These are phyloP conservation scores for Ptychadena robeensis DNA, from an alignment of 2,797 vertebrate genomes.

Conservation along the genomic window DNA sequence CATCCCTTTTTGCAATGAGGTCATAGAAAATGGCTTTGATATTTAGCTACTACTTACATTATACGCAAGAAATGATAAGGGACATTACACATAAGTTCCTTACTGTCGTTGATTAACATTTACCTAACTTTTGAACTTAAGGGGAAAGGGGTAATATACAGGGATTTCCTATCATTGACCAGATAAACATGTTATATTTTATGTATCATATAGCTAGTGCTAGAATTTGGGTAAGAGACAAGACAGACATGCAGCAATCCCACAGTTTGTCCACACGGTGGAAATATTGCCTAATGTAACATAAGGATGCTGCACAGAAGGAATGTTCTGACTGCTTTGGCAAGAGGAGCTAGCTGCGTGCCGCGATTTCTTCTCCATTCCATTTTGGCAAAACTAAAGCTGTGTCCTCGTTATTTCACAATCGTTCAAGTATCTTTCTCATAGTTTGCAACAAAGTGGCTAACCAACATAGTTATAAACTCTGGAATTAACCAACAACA, in stretches of 20 bases:
- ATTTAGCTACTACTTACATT: neutral
- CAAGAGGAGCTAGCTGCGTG: slow-evolving; percentile 19
- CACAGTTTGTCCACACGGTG: neutral
- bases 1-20: slow-evolving; percentile 26
- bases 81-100: neutral
- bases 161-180: neutral
- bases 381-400: slow-evolving; percentile 46
- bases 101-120: neutral
- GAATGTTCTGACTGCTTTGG: slow-evolving; percentile 43
- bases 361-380: neutral
- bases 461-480: too few species aligned
- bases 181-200: neutral
- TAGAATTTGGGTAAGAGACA: slow-evolving; percentile 16
- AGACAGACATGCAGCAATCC: neutral
- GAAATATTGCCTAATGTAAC: slow-evolving; percentile 4
- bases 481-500: too few species aligned
- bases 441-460: neutral
- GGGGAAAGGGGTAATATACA: neutral
- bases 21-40: neutral
- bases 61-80: neutral
- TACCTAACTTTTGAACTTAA: neutral
- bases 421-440: neutral
- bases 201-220: neutral
- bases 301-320: slow-evolving; percentile 4
- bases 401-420: neutral